Conservation (phyloP, 2,888 invertebrate species). For the Drosophila mercatorum region DNA sequence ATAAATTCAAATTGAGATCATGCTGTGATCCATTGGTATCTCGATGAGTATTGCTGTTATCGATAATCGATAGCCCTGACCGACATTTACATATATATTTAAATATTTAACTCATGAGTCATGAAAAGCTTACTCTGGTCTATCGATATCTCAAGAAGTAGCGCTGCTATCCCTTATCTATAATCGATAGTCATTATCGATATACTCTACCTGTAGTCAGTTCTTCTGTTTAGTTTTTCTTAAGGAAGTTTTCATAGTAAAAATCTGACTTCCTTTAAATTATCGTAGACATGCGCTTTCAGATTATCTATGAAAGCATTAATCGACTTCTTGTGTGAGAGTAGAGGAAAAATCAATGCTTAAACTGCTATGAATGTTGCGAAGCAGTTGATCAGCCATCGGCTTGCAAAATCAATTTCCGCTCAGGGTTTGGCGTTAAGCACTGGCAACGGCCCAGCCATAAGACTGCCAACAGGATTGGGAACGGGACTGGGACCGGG, state of each 20-base stretch:
- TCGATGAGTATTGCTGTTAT: not conserved
- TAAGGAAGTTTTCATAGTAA: not conserved
- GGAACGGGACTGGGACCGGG: not conserved
- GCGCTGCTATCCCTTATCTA: not conserved
- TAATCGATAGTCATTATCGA: not conserved
- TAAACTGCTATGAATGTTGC: conserved; percentile 32
- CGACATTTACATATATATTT: no score
- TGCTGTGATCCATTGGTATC: not conserved
- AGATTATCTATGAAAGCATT: not conserved
- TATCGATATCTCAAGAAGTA: not conserved
- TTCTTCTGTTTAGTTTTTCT: not conserved
- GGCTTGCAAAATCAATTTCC: conserved; percentile 75
- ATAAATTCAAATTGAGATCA: not conserved
- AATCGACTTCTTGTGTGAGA: conserved; percentile 1
- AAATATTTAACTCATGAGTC: no score
- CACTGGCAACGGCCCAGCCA: conserved; percentile 13
- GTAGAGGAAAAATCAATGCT: conserved; percentile 14
- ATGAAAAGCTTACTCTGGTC: not conserved
- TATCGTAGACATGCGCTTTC: not conserved
- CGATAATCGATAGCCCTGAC: not conserved
- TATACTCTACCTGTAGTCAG: not conserved
- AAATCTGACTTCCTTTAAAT: not conserved
- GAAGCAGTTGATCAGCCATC: conserved; percentile 58
- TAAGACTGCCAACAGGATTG: not conserved
- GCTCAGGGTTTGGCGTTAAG: conserved; percentile 52